Base-by-base conservation (phyloP, 2,113 vertebrate species). In the Edolisoma coerulescens region DNA sequence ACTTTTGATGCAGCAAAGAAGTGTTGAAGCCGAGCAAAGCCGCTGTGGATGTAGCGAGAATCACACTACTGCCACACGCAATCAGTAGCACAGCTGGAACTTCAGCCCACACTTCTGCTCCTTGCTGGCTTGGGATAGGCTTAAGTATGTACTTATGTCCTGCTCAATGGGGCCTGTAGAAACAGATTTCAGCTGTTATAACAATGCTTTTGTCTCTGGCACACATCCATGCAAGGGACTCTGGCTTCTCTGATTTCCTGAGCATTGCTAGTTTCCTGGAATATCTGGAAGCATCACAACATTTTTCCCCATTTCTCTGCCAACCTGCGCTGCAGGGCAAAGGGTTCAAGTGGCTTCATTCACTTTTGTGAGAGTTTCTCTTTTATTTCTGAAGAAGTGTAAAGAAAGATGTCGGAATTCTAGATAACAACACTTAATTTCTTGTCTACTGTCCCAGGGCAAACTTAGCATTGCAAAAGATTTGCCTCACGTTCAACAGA, bases 171-270 rank as follows among this genome's bases (percentile, higher is more conserved):
- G 69, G 77, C 89, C 81, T 79, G 73, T 35, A 79, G 81, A 60
- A 95, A 87, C 78, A 94, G 61, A 94, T 95, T 84, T 73, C 94
- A 89, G 89, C 82, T 95, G 78, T 87, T 87, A 33, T 2, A 91
- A 89, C 77, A 97, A 95, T 54, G 77, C 39, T 74, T 92, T 92
- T 84, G 30, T 56, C 60, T 74, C 60, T 90, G 93, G 80, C 93
- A 82, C 0, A 1, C 23, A 84, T 75, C 65, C 12, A 2, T 49
- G 44, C 4, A 5, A 81, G 76, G 35, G 35, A 90, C 71, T 93
- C 52, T 52, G 87, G 35, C 77, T 57, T 75, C 73, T 87, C 76
- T 0, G 0, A 69, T 90, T 97, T 96, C 87, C 89, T 68, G 47
- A 92, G 56, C 45, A 41, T 53, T 77, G 47, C 41, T 91, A 1